Evolutionary conservation across 2,797 vertebrate genomes (phyloP).

Genomic region (Simalia tracyae): DNA sequence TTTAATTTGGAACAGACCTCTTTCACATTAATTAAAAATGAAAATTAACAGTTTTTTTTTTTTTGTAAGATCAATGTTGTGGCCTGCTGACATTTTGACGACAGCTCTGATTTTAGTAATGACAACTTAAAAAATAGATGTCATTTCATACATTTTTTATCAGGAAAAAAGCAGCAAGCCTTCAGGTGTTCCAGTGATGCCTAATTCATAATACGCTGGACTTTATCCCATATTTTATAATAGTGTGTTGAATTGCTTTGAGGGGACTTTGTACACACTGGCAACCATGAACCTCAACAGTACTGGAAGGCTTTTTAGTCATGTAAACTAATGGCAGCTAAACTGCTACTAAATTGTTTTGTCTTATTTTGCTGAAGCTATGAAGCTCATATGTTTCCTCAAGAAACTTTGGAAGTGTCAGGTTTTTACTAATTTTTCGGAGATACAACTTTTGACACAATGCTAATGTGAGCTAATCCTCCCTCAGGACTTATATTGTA

Average conservation of each 20-base stretch:
- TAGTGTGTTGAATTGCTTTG: slow-evolving; percentile 73
- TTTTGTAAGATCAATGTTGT: slow-evolving; percentile 61
- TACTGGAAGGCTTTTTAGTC: slow-evolving; percentile 72
- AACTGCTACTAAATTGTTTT: slow-evolving; percentile 70
- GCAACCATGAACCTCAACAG: slow-evolving; percentile 75
- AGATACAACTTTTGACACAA: slow-evolving; percentile 64
- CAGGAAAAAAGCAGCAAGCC: slow-evolving; percentile 83
- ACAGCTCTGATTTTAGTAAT: slow-evolving; percentile 72
- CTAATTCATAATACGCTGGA: slow-evolving; percentile 79
- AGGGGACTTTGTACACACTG: slow-evolving; percentile 75
- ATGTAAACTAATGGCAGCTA: slow-evolving; percentile 76
- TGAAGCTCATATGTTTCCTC: slow-evolving; percentile 57
- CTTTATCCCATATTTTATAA: slow-evolving; percentile 76
- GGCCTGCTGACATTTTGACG: slow-evolving; percentile 71
- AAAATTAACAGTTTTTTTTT: slow-evolving; percentile 45
- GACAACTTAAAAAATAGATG: slow-evolving; percentile 71
- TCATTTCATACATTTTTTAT: slow-evolving; percentile 80
- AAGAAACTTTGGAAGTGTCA: slow-evolving; percentile 52
- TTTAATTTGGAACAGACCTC: slow-evolving; percentile 52
- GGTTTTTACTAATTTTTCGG: slow-evolving; percentile 59
- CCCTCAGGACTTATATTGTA: slow-evolving; percentile 63
- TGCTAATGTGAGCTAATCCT: slow-evolving; percentile 60
- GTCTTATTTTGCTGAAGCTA: slow-evolving; percentile 64
- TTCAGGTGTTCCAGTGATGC: slow-evolving; percentile 82
- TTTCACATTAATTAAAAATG: slow-evolving; percentile 63